These are phyloP conservation scores for Asbolus verrucosus DNA, from an alignment of 1,140 invertebrate genomes.

Conservation along the genomic window DNA sequence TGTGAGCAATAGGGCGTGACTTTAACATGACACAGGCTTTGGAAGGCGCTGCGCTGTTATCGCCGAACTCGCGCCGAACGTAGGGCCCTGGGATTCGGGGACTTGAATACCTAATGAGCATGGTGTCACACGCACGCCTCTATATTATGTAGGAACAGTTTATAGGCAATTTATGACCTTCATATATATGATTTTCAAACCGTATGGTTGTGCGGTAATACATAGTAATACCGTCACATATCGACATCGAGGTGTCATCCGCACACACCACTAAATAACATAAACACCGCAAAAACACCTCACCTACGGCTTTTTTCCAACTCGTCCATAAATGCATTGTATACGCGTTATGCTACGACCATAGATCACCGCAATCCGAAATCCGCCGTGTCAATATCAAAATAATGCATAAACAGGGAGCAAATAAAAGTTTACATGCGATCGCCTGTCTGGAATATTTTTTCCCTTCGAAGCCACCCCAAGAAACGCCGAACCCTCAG, in stretches of 20 bases:
- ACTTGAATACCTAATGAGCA: constrained; percentile 50
- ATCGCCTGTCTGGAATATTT: too few relatives aligned
- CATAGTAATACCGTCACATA: constrained; percentile 31
- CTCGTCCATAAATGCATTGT: too few relatives aligned
- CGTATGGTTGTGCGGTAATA: constrained; percentile 25
- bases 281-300: too few relatives aligned
- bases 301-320: neutral
- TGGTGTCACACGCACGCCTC: constrained; percentile 47
- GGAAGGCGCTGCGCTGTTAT: constrained; percentile 38
- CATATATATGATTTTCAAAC: constrained; percentile 40
- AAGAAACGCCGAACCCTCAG: too few relatives aligned
- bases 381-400: too few relatives aligned
- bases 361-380: too few relatives aligned
- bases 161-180: constrained; percentile 44
- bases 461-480: too few relatives aligned
- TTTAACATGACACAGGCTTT: constrained; percentile 43
- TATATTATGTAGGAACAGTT: constrained; percentile 47
- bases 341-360: too few relatives aligned
- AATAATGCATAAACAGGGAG: too few relatives aligned
- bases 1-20: constrained; percentile 41
- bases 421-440: too few relatives aligned
- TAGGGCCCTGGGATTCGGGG: constrained; percentile 40
- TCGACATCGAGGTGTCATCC: constrained; percentile 19
- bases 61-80: constrained; percentile 26
- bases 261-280: constrained; percentile 8